Conservation (phyloP, 2,113 vertebrate species). For the Nibea coibor region DNA sequence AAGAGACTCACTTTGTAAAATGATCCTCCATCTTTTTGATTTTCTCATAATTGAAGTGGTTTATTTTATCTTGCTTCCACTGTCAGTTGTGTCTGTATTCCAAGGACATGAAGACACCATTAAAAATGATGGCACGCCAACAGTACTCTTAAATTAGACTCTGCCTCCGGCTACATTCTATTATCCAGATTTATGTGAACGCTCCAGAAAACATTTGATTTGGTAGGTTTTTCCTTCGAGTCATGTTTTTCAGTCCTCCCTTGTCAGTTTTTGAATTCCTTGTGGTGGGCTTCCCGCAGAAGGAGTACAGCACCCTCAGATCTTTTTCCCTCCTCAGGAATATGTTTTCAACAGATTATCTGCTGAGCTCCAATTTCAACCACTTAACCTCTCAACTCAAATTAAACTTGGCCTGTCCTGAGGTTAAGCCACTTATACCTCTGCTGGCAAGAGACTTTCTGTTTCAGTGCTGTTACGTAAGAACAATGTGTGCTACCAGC, state of each 20-base stretch:
- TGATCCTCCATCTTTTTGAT: slow-evolving; percentile 21
- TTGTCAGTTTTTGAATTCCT: not conserved
- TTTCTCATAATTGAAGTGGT: slow-evolving; percentile 25
- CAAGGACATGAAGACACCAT: slow-evolving; percentile 20
- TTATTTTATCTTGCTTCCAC: slow-evolving; percentile 24
- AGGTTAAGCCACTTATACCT: slow-evolving; percentile 55
- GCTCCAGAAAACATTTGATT: not conserved
- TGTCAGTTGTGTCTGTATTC: not conserved
- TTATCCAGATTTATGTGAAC: not conserved
- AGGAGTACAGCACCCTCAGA: not conserved
- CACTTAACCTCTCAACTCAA: slow-evolving; percentile 63
- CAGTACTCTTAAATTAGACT: slow-evolving; percentile 16
- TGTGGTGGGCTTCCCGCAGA: not conserved
- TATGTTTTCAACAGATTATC: slow-evolving; percentile 51
- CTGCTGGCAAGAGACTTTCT: slow-evolving; percentile 20
- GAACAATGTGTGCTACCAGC: not conserved
- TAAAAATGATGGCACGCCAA: slow-evolving; percentile 43
- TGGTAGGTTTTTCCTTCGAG: not conserved
- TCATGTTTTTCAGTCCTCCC: not conserved
- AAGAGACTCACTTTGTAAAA: slow-evolving; percentile 41
- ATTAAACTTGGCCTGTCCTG: slow-evolving; percentile 42
- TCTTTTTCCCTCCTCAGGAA: slow-evolving; percentile 19
- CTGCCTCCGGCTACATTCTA: not conserved
- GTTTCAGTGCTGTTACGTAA: not conserved
- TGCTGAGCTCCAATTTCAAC: slow-evolving; percentile 47